Base-by-base conservation (phyloP, 64 coral and sea anemone species). In the Pachyseris speciosa region DNA sequence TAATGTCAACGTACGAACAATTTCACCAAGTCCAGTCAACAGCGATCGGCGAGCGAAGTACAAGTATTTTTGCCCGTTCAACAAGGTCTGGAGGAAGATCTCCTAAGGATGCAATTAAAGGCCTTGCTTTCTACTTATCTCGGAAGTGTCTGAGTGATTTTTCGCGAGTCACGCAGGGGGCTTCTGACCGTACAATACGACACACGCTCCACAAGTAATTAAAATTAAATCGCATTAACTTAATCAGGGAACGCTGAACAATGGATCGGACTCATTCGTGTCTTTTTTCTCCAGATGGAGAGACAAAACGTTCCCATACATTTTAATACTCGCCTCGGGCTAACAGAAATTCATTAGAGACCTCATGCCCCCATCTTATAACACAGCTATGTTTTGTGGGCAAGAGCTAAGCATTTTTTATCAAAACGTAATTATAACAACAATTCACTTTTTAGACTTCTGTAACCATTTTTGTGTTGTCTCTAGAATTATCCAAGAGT, bases 191-290 rank as follows among this genome's bases (percentile, higher is more conserved):
- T 51, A 92, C 85, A 88, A 96, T 96, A 85, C 28, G 92, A 89
- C 94, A 89, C 90, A 93, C 91, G 90, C 94, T 90, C 69, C 92
- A 60, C 20, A 84, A 71, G 83, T 96, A 93, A 96, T 96, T 92
- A 93, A 96, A 93, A 93, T 93, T 69, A 96, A 96, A 93, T 90
- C 86, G 69, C 85, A 93, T 93, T 93, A 96, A 96, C 85, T 91
- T 87, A 93, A 88, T 93, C 84, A 87, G 33, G 52, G 84, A 24
- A 87, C 58, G 91, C 9, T 24, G 69, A 93, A 93, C 91, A 93
- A 93, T 80, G 48, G 74, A 69, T 40, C 57, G 60, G 63, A 87
- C 29, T 44, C 60, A 93, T 80, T 61, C 51, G 60, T 79, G 55
- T 69, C 74, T 93, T 87, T 80, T 86, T 93, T 88, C 67, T 93